Conservation (phyloP, 2,888 invertebrate species). For the Hydraecia micacea region DNA sequence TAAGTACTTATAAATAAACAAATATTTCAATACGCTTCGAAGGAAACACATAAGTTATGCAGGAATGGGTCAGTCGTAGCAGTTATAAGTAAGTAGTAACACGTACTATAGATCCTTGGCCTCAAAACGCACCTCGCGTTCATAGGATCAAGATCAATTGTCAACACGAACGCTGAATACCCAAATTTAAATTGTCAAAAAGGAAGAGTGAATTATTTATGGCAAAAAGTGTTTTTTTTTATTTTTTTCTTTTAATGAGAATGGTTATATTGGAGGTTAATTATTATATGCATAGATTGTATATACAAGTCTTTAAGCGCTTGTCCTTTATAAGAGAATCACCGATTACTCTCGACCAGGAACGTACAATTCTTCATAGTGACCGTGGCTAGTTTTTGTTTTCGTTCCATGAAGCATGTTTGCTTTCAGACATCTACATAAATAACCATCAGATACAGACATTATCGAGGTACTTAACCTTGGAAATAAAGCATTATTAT, state of each 20-base stretch:
- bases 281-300: not conserved
- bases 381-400: not conserved
- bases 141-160: constrained; percentile 10
- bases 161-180: constrained; percentile 21
- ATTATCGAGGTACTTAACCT: constrained; percentile 17
- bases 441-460: constrained; percentile 19
- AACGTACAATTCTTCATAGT: not conserved
- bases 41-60: constrained; percentile 19
- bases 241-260: not conserved
- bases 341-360: not conserved
- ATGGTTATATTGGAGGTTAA: not conserved
- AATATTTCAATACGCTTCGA: constrained; percentile 15
- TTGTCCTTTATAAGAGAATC: not conserved
- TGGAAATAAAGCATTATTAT: too few relatives aligned
- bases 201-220: constrained; percentile 9
- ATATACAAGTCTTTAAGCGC: not conserved
- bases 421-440: not conserved
- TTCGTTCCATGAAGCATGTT: not conserved
- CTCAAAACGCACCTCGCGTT: constrained; percentile 35
- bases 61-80: constrained; percentile 19
- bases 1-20: constrained; percentile 24
- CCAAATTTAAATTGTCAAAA: constrained; percentile 11
- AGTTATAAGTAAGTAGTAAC: constrained; percentile 33
- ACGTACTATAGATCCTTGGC: constrained; percentile 51
- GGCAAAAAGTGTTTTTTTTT: not conserved